Evolutionary conservation across 2,888 invertebrate genomes (phyloP), one percentile per base, ranked within the genome.

Genomic region (Petrophora chlorosata): DNA sequence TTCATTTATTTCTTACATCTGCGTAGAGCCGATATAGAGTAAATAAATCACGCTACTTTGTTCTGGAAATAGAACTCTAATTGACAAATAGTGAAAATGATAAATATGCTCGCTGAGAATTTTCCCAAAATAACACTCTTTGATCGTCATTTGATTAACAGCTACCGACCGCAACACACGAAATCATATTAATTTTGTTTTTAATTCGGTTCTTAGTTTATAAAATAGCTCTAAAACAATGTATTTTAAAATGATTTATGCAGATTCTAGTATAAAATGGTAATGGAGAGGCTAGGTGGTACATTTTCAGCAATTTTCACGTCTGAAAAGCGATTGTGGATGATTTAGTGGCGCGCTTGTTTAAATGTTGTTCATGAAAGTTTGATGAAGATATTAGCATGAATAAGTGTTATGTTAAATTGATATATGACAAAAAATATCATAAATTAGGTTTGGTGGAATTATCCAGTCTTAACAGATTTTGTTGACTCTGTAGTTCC

Each of bases 1-100:
- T 36, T 49, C 46, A 43, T 50, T 34, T 47, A 38, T 17, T 23
- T 10, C 12, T 33, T 38, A 44, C 41, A 51, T 51, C 54, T 36
- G 43, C 42, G 55, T 33, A 25, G 5, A 40, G 39, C 48, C 46
- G 44, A 60, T 82, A 77, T 72, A 66, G 69, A 58, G 60, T 63
- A 61, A 70, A 86, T 86, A 88, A 88, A 86, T 88, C 88, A 86
- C 71, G 75, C 79, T 75, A 79, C 83, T 85, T 82, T 80, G 78
- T 67, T 74, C 83, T 80, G 78, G 85, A 85, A 86, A 88, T 88
- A 86, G 86, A 73, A 63, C 81, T 77, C 82, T 90, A 90, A 90
- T 90, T 89, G 89, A 90, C 89, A 90, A 90, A 90, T 90, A 88
- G 88, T 85, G 74, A 80, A 82, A 85, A 88, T 89, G 89, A 90